phyloP scores from a whole-genome alignment of 2,888 invertebrate species.

The Drosophila nr. fundita region DNA sequence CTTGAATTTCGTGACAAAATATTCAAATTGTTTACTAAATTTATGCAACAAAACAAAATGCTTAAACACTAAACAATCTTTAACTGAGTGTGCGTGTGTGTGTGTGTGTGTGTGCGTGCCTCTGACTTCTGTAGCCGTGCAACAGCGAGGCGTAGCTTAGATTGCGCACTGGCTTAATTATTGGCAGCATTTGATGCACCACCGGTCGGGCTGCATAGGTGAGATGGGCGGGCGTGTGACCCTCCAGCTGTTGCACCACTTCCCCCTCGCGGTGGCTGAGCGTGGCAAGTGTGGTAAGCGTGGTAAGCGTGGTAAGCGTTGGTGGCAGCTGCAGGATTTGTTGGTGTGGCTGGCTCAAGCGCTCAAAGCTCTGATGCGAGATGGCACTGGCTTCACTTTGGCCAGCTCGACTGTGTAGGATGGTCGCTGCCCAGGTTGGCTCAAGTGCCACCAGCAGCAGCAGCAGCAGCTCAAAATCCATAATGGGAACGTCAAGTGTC shows the following conservation, averaged over 20 bases:
- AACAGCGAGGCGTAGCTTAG: slow-evolving; percentile 57
- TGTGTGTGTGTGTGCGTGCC: not conserved
- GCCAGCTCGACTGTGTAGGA: slow-evolving; percentile 77
- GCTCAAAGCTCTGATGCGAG: slow-evolving; percentile 86
- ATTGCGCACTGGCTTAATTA: slow-evolving; percentile 65
- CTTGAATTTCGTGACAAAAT: slow-evolving; percentile 57
- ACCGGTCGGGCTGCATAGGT: slow-evolving; percentile 68
- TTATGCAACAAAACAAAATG: slow-evolving; percentile 17
- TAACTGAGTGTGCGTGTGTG: slow-evolving; percentile 17
- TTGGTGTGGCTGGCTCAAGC: slow-evolving; percentile 58
- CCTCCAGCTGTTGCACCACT: slow-evolving; percentile 8
- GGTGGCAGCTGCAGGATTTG: not conserved
- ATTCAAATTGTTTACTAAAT: slow-evolving; percentile 42
- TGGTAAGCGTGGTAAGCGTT: slow-evolving; percentile 27
- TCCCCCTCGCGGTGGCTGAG: slow-evolving; percentile 16
- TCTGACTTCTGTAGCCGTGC: slow-evolving; percentile 42
- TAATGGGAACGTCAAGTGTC: slow-evolving; percentile 49
- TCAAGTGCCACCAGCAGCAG: slow-evolving; percentile 22
- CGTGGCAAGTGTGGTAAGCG: slow-evolving; percentile 36
- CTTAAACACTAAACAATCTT: slow-evolving; percentile 21
- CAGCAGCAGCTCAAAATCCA: slow-evolving; percentile 3
- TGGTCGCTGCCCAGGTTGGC: slow-evolving; percentile 43
- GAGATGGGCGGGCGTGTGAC: slow-evolving; percentile 66
- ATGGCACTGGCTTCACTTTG: slow-evolving; percentile 78
- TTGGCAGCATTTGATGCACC: slow-evolving; percentile 66